A percentile compares a stretch with the other conserved stretches of the same genome.
phyloP scores from a whole-genome alignment of 2,797 vertebrate species.

The Potorous gilbertii region DNA sequence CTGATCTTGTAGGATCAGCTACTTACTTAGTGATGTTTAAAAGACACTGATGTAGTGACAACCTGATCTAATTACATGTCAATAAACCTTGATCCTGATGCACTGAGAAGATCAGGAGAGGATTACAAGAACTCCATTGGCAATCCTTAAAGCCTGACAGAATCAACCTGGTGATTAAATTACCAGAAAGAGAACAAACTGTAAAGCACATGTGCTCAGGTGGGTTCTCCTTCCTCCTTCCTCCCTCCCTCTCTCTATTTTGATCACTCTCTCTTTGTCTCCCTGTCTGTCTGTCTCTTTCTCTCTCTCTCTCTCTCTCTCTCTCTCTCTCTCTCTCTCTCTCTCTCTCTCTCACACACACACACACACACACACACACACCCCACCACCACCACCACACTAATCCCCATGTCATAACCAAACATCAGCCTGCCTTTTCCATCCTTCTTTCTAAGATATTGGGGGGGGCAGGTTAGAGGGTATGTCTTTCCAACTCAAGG shows the following conservation, averaged over 20 bases:
- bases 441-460: not conserved
- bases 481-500: not conserved
- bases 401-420: not conserved
- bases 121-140: conserved; percentile 81
- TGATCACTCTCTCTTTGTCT: too few species aligned
- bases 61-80: conserved; percentile 94
- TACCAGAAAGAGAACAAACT: conserved; percentile 63
- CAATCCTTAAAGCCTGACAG: conserved; percentile 75
- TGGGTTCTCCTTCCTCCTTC: too few species aligned
- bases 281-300: too few species aligned
- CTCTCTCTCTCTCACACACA: too few species aligned
- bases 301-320: rapidly evolving
- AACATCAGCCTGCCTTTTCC: rapidly evolving
- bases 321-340: too few species aligned
- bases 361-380: too few species aligned
- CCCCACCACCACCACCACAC: too few species aligned
- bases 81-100: conserved; percentile 89
- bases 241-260: too few species aligned
- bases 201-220: conserved; percentile 35
- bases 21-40: conserved; percentile 87
- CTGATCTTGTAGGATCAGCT: conserved; percentile 89
- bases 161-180: conserved; percentile 74
- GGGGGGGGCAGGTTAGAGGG: too few species aligned
- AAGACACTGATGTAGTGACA: conserved; percentile 90
- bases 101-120: conserved; percentile 81